Conservation (phyloP, 2,888 invertebrate genomes). For the Periphyllus acericola region DNA sequence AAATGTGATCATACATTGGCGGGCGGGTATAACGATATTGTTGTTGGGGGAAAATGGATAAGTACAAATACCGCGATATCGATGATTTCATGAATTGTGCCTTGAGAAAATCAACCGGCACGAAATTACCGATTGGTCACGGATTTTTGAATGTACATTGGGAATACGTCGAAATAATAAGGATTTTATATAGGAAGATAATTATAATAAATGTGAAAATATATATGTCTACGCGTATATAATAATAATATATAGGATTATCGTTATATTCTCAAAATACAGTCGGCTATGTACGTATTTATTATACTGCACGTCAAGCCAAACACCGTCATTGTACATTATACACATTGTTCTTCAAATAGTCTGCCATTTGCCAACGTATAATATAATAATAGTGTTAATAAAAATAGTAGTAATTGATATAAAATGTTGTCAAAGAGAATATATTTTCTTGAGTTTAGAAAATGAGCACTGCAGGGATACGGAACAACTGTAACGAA, state of each 20-base stretch:
- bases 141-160: constrained; percentile 40
- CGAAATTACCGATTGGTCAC: constrained; percentile 52
- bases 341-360: constrained; percentile 28
- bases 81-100: constrained; percentile 50
- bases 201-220: constrained; percentile 56
- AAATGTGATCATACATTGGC: constrained; percentile 25
- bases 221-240: neutral
- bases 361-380: constrained; percentile 1
- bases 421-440: constrained; percentile 19
- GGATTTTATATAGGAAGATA: constrained; percentile 53
- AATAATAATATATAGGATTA: constrained; percentile 25
- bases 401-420: neutral
- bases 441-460: neutral
- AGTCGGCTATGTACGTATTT: neutral
- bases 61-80: constrained; percentile 54
- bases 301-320: constrained; percentile 8
- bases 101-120: constrained; percentile 58
- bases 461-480: neutral
- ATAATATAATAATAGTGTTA: neutral
- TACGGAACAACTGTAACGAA: neutral
- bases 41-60: neutral
- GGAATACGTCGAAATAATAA: constrained; percentile 49
- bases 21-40: neutral
- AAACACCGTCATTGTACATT: constrained; percentile 26
- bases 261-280: constrained; percentile 18